Conservation (phyloP, 2,888 invertebrate genomes). For the Scaptomyza polygonia region DNA sequence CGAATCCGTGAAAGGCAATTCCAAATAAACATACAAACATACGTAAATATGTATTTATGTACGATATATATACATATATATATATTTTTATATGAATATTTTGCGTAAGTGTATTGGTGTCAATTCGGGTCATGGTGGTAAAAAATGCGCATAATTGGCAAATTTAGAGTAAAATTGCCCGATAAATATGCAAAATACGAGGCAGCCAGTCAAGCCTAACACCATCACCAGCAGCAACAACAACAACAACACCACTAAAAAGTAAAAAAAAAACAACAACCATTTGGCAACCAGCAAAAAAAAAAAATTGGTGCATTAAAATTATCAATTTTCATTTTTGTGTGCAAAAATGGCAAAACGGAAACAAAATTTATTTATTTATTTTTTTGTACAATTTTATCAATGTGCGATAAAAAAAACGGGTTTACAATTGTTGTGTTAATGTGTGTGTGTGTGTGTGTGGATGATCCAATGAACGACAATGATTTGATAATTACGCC, state of each 20-base stretch:
- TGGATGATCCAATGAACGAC: background rate
- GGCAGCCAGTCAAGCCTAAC: slow-evolving; percentile 13
- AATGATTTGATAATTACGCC: too few species aligned
- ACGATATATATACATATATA: background rate
- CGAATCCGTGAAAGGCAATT: slow-evolving; percentile 56
- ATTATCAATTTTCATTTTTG: slow-evolving; percentile 23
- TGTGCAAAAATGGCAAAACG: slow-evolving; percentile 2
- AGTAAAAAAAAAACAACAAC: background rate
- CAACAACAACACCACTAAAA: slow-evolving; percentile 1
- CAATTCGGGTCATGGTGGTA: slow-evolving; percentile 69
- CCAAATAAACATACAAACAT: slow-evolving; percentile 14
- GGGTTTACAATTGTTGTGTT: background rate
- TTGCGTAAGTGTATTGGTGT: slow-evolving; percentile 42
- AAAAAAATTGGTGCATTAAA: slow-evolving; percentile 13
- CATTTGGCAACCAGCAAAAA: slow-evolving; percentile 8
- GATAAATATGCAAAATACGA: slow-evolving; percentile 70
- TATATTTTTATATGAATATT: background rate
- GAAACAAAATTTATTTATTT: slow-evolving; percentile 3
- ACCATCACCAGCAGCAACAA: slow-evolving; percentile 1
- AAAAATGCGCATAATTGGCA: slow-evolving; percentile 78
- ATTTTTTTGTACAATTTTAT: background rate
- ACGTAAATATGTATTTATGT: background rate
- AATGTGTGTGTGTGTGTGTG: background rate
- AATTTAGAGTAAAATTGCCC: slow-evolving; percentile 74
- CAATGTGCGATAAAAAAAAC: background rate